A percentile compares a stretch with the other conserved stretches of the same genome.
These are phyloP conservation scores for Eublepharis macularius DNA, from an alignment of 2,113 vertebrate species.

Conservation along the genomic window DNA sequence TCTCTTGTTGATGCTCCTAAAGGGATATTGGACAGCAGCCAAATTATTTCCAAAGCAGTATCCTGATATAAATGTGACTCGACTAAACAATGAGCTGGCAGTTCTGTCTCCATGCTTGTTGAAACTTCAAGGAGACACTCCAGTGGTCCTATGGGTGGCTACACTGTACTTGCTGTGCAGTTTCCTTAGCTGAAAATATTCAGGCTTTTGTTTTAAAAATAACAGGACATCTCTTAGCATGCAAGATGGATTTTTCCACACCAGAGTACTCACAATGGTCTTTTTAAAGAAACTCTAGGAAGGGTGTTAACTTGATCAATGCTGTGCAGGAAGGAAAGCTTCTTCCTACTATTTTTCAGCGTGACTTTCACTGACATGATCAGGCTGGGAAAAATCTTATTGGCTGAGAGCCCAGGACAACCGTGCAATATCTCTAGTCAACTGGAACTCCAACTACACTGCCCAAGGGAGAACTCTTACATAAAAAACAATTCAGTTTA, in stretches of 20 bases:
- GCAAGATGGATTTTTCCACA: conserved; percentile 68
- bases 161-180: rapidly evolving
- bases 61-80: conserved; percentile 56
- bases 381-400: conserved; percentile 73
- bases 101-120: background rate
- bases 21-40: background rate
- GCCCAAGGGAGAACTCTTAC: conserved; percentile 61
- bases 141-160: conserved; percentile 1
- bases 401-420: conserved; percentile 77
- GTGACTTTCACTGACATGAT: conserved; percentile 82
- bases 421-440: conserved; percentile 66
- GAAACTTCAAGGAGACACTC: conserved; percentile 5
- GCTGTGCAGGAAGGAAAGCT: conserved; percentile 75
- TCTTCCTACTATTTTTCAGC: conserved; percentile 77
- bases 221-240: conserved; percentile 65
- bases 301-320: conserved; percentile 75
- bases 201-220: conserved; percentile 68
- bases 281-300: conserved; percentile 78
- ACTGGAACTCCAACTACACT: conserved; percentile 67
- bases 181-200: conserved; percentile 37
- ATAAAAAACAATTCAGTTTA: conserved; percentile 62
- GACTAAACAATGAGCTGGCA: conserved; percentile 17
- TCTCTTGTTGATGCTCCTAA: background rate
- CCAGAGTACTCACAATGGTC: conserved; percentile 64
- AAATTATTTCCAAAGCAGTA: background rate